Evolutionary conservation across 2,797 vertebrate species (phyloP).

Genomic region (Darevskia nairensis): DNA sequence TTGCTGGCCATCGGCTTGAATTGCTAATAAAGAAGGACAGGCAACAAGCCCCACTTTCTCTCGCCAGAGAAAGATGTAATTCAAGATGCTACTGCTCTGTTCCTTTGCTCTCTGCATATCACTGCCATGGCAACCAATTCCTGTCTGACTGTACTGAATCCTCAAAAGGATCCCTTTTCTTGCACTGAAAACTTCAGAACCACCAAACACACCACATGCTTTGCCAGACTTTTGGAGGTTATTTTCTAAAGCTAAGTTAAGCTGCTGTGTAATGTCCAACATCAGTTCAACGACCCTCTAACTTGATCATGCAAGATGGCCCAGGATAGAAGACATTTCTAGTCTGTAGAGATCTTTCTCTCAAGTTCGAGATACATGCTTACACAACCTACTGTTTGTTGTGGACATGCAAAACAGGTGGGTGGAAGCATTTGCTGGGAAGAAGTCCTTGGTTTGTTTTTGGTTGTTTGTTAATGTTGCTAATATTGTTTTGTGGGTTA

Average conservation of each 20-base stretch:
- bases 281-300: not conserved
- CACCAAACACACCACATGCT: not conserved
- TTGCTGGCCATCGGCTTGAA: not conserved
- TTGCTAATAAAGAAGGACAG: not conserved
- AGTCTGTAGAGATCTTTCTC: not conserved
- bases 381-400: not conserved
- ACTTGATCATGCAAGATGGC: not conserved
- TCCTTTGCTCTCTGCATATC: slow-evolving; percentile 41
- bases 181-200: slow-evolving; percentile 15
- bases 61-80: not conserved
- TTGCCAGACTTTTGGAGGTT: not conserved
- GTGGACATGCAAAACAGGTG: not conserved
- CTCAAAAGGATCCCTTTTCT: not conserved
- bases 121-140: slow-evolving; percentile 39
- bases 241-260: not conserved
- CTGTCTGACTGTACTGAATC: not conserved
- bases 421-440: not conserved
- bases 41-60: not conserved
- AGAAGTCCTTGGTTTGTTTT: too few relatives aligned
- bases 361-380: not conserved
- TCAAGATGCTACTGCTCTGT: slow-evolving; percentile 39
- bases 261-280: not conserved
- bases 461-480: too few relatives aligned
- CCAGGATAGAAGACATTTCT: not conserved
- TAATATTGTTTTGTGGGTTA: too few relatives aligned